Conservation (phyloP, 1,140 invertebrate genomes). For the Procambarus clarkii region DNA sequence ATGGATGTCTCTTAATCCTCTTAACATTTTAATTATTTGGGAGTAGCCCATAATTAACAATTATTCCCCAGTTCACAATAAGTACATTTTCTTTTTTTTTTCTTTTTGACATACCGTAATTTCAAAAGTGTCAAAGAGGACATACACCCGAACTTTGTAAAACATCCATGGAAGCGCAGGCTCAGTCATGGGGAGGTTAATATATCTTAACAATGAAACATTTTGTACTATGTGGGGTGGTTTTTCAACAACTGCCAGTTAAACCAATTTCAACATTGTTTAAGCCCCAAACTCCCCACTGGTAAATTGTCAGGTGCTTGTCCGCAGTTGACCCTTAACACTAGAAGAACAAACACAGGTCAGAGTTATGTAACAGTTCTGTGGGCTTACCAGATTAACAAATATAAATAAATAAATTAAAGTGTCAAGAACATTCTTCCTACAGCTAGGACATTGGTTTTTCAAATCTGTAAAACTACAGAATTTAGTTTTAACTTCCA, state of each 20-base stretch:
- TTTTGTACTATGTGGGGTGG: neutral
- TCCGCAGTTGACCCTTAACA: slow-evolving; percentile 29
- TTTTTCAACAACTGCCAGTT: neutral
- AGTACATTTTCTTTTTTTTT: slow-evolving; percentile 52
- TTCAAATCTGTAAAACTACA: neutral
- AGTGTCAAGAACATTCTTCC: slow-evolving; percentile 6
- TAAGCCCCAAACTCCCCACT: neutral
- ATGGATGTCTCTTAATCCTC: slow-evolving; percentile 15
- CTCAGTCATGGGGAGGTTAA: neutral
- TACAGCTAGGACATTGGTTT: neutral
- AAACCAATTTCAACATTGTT: neutral
- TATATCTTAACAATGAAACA: neutral
- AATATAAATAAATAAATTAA: slow-evolving; percentile 55
- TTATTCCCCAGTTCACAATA: slow-evolving; percentile 29
- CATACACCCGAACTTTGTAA: slow-evolving; percentile 27
- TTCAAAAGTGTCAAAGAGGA: slow-evolving; percentile 15
- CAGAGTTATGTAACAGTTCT: slow-evolving; percentile 43
- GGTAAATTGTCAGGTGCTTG: slow-evolving; percentile 27
- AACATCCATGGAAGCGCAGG: neutral
- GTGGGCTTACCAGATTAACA: slow-evolving; percentile 19
- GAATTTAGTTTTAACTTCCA: slow-evolving; percentile 4
- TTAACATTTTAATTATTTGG: slow-evolving; percentile 9
- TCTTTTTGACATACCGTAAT: neutral
- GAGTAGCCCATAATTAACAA: slow-evolving; percentile 12
- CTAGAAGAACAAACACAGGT: slow-evolving; percentile 35